Conservation (phyloP, 2,113 vertebrate genomes). For the Gymnorhina tibicen region DNA sequence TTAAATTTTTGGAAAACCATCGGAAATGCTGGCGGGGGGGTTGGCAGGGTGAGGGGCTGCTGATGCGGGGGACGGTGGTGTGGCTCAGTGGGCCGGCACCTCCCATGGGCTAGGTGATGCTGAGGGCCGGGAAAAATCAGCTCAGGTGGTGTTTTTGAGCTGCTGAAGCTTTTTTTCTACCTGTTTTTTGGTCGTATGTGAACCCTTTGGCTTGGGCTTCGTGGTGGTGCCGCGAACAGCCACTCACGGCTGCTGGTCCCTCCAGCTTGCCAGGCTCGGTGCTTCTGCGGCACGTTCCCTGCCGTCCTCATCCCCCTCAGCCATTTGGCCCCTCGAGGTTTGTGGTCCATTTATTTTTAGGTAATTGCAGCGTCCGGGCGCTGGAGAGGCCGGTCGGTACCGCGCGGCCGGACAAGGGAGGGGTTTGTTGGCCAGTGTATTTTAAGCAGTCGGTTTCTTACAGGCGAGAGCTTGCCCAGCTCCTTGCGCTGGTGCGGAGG, state of each 20-base stretch:
- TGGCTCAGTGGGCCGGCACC: background rate
- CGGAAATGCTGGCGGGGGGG: background rate
- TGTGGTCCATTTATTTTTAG: background rate
- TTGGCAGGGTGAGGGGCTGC: background rate
- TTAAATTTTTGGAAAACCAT: background rate
- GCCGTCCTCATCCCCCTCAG: background rate
- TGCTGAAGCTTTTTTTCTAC: background rate
- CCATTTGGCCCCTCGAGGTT: background rate
- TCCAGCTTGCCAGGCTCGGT: background rate
- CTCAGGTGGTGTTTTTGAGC: background rate
- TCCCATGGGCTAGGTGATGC: background rate
- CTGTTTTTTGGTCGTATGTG: rapidly evolving
- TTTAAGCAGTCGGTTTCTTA: background rate
- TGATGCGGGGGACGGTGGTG: rapidly evolving
- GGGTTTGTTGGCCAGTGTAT: background rate
- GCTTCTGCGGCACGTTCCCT: background rate
- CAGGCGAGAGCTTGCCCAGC: background rate
- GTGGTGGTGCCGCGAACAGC: background rate
- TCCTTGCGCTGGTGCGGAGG: background rate
- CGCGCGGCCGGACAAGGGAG: background rate
- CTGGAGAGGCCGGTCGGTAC: background rate
- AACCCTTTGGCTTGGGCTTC: background rate
- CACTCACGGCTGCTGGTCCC: rapidly evolving
- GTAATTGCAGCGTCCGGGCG: background rate
- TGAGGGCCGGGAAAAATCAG: background rate